Conservation (phyloP, 2,888 invertebrate genomes). For the Clusia tigrina region DNA sequence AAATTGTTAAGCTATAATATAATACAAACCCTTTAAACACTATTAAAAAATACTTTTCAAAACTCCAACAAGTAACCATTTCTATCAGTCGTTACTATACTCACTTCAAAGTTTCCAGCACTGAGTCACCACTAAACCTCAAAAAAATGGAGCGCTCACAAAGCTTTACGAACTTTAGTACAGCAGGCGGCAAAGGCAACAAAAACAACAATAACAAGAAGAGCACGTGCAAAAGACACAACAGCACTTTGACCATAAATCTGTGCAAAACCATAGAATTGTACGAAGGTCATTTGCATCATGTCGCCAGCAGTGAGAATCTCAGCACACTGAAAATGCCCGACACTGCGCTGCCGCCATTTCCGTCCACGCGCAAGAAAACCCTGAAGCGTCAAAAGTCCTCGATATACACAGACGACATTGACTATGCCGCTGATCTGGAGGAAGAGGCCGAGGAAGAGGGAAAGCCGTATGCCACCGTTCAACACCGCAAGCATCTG, state of each 20-base stretch:
- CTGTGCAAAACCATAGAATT: too few species aligned
- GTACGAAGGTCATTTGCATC: slow-evolving; percentile 7
- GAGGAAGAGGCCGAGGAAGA: slow-evolving; percentile 48
- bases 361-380: slow-evolving; percentile 44
- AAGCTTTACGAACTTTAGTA: slow-evolving; percentile 18
- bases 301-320: slow-evolving; percentile 18
- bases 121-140: neutral
- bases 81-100: too few species aligned
- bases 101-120: neutral
- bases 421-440: slow-evolving; percentile 50
- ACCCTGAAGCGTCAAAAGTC: slow-evolving; percentile 50
- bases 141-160: slow-evolving; percentile 30
- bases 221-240: slow-evolving; percentile 10
- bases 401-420: slow-evolving; percentile 43
- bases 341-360: slow-evolving; percentile 37
- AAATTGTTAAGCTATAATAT: neutral
- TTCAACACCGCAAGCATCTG: neutral
- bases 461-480: too few species aligned
- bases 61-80: neutral
- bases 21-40: neutral
- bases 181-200: neutral
- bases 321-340: slow-evolving; percentile 4
- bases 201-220: slow-evolving; percentile 18
- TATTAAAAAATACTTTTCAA: neutral
- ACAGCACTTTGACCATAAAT: too few species aligned